A percentile compares a stretch with the other conserved stretches of the same genome.
phyloP scores from a whole-genome alignment of 2,113 vertebrate species.

The Chloebia gouldiae region DNA sequence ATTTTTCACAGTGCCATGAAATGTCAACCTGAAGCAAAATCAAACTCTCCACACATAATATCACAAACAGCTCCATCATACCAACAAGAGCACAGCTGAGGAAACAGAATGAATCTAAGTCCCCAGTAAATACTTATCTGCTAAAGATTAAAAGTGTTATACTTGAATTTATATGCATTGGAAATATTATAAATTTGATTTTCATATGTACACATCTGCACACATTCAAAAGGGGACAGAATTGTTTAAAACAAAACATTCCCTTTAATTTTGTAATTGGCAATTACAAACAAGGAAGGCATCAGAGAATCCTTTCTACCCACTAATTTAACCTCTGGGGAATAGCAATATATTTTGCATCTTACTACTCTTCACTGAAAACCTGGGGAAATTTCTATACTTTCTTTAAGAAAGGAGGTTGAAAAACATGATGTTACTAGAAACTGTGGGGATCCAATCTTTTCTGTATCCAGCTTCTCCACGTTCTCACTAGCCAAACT shows the following conservation, averaged over 20 bases:
- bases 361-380: neutral
- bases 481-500: neutral
- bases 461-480: neutral
- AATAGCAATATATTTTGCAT: neutral
- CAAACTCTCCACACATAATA: neutral
- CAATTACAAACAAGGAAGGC: neutral
- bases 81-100: neutral
- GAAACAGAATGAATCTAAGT: neutral
- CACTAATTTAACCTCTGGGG: neutral
- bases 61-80: neutral
- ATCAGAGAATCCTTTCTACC: neutral
- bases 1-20: neutral
- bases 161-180: neutral
- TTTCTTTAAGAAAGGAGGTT: neutral
- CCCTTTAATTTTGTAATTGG: neutral
- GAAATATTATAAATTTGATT: neutral
- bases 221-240: neutral
- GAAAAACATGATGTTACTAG: neutral
- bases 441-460: neutral
- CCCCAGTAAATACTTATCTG: neutral
- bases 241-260: neutral
- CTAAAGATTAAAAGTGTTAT: neutral
- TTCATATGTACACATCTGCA: neutral
- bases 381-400: neutral
- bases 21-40: neutral